These are phyloP conservation scores for Pharmacophagus antenor DNA, from an alignment of 2,888 invertebrate species.

Conservation along the genomic window DNA sequence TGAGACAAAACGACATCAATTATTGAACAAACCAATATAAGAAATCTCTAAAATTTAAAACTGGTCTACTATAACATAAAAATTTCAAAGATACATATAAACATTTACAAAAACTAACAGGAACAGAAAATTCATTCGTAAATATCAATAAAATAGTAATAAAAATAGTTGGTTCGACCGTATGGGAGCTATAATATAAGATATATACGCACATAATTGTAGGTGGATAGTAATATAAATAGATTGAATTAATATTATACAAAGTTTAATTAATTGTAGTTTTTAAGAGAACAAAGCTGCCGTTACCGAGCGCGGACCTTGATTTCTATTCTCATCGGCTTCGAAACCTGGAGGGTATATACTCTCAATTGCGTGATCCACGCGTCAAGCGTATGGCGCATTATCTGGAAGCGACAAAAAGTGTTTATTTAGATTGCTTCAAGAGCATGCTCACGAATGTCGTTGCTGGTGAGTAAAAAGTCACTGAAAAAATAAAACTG, in stretches of 20 bases:
- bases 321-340: conserved; percentile 90
- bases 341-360: conserved; percentile 91
- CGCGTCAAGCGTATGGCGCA: conserved; percentile 91
- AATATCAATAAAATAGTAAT: no score
- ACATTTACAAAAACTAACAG: no score
- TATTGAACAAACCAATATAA: no score
- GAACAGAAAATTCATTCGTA: no score
- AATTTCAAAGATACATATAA: no score
- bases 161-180: no score
- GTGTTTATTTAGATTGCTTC: conserved; percentile 89
- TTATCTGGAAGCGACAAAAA: conserved; percentile 87
- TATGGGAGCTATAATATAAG: no score
- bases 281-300: conserved; percentile 85
- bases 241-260: not conserved
- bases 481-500: no score
- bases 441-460: conserved; percentile 89
- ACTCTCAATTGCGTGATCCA: conserved; percentile 91
- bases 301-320: conserved; percentile 86
- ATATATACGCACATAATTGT: no score
- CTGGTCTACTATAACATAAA: no score
- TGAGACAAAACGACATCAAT: no score
- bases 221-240: not conserved
- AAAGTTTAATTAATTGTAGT: conserved; percentile 47
- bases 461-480: conserved; percentile 81
- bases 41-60: no score